Base-by-base conservation (phyloP, 2,888 invertebrate genomes). In the Ganaspis brasiliensis region DNA sequence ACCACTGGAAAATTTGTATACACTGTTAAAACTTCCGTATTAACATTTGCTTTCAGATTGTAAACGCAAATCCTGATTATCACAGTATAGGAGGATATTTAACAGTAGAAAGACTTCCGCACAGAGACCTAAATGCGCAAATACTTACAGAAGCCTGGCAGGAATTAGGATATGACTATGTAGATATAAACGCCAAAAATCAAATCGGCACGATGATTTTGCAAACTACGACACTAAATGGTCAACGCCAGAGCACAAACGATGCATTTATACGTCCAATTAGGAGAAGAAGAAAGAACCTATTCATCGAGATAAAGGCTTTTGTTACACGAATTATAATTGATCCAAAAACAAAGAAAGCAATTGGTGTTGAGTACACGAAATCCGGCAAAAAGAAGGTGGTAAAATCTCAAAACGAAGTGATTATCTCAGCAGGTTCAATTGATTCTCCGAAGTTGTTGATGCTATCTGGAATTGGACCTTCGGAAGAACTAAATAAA, bases 1-100 rank as follows among this genome's bases (percentile, higher is more conserved):
- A n/a, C n/a, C n/a, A n/a, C n/a, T n/a, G n/a, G n/a, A n/a, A n/a
- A n/a, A n/a, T n/a, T n/a, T n/a, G n/a, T n/a, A n/a, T n/a, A n/a
- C n/a, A n/a, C n/a, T n/a, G n/a, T n/a, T n/a, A n/a, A n/a, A n/a
- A n/a, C n/a, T n/a, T n/a, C n/a, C n/a, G n/a, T n/a, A n/a, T n/a
- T n/a, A n/a, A n/a, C n/a, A n/a, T n/a, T n/a, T n/a, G n/a, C n/a
- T 49, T 5, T 49, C n/a, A 49, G 49, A 49, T 49, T 49, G 49
- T 49, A 16, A n/a, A n/a, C 31, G 55, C 78, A 5, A 84, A 94
- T 79, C 92, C 91, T 4, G 86, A 91, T 40, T 94, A 93, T 83
- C 95, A 95, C 85, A 92, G 93, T 0, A 92, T 92, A 12, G 93
- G 93, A 6, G 95, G 95, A 2, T 94, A 94, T 55, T 92, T 94